Conservation (phyloP, 2,888 invertebrate species). For the Eupithecia centaureata region DNA sequence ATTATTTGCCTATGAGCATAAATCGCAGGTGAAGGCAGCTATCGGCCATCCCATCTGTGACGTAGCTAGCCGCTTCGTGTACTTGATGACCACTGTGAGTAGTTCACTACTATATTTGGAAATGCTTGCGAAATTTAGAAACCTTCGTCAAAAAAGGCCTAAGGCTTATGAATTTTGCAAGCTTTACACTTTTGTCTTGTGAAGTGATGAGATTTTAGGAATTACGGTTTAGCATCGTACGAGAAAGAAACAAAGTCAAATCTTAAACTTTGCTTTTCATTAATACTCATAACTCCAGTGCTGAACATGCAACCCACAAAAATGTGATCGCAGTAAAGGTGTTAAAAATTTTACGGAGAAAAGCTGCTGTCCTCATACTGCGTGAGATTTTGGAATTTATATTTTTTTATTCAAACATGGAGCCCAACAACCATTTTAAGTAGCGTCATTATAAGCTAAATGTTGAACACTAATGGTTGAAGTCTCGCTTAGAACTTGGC, state of each 20-base stretch:
- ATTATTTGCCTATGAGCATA: constrained; percentile 53
- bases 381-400: no score
- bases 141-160: no score
- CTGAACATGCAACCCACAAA: no score
- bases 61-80: constrained; percentile 44
- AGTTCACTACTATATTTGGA: background rate
- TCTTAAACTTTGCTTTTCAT: background rate
- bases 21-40: constrained; percentile 50
- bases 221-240: background rate
- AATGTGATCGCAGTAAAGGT: no score
- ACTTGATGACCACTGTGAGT: constrained; percentile 37
- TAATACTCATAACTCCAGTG: no score
- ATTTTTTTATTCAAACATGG: no score
- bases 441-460: background rate
- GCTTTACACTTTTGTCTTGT: background rate
- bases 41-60: constrained; percentile 55
- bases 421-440: no score
- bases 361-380: no score
- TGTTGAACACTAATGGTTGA: background rate
- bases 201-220: background rate
- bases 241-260: background rate
- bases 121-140: no score
- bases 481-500: background rate
- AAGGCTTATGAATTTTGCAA: background rate
- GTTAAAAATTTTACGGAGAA: no score